Evolutionary conservation across 92 coral and sea anemone genomes (phyloP).

Genomic region (Actinostola sp.): DNA sequence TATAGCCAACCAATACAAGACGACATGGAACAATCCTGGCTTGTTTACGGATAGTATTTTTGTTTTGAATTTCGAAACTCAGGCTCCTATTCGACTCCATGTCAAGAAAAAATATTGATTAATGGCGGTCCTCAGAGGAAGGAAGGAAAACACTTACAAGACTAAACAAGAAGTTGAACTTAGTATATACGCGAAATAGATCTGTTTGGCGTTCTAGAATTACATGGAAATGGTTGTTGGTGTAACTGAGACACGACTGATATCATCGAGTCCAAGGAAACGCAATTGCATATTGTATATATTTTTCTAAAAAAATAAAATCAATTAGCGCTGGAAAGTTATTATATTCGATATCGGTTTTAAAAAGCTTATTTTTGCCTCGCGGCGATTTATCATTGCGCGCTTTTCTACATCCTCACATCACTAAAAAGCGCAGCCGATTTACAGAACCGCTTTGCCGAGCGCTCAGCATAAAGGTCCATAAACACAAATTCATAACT

Average conservation of each 20-base stretch:
- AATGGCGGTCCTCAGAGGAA: background rate
- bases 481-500: background rate
- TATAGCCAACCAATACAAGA: no score
- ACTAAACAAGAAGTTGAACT: background rate
- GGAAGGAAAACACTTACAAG: background rate
- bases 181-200: no score
- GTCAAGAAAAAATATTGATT: background rate
- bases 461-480: no score
- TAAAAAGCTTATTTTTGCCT: background rate
- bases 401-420: no score
- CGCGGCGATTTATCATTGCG: no score
- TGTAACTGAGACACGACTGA: no score
- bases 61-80: constrained; percentile 1
- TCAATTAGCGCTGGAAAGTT: background rate
- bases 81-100: background rate
- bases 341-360: background rate
- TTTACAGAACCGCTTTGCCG: no score
- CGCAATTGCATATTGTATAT: no score
- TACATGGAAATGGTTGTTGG: no score
- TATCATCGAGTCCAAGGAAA: no score
- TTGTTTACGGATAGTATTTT: background rate
- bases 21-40: background rate
- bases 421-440: background rate
- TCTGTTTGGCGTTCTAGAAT: no score
- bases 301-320: no score